Conservation (phyloP, 2,888 invertebrate genomes). For the Adineta ricciae region DNA sequence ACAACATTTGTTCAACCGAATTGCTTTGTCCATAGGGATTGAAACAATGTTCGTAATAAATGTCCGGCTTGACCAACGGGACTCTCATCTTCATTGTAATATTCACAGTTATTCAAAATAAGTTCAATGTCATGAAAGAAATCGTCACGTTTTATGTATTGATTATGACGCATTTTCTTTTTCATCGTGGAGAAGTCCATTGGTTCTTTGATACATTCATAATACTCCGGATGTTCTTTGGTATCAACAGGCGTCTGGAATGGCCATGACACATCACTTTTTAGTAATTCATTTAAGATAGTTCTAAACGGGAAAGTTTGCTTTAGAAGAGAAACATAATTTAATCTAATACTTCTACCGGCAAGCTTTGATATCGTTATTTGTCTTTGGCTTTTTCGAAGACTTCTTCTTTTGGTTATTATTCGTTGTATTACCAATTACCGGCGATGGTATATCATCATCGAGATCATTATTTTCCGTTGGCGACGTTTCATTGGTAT, state of each 20-base stretch:
- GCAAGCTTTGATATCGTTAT: neutral
- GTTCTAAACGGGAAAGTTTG: constrained; percentile 35
- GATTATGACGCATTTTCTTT: constrained; percentile 58
- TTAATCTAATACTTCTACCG: neutral
- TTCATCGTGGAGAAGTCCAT: constrained; percentile 92
- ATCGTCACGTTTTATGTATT: constrained; percentile 57
- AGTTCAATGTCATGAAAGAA: constrained; percentile 81
- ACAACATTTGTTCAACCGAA: constrained; percentile 23
- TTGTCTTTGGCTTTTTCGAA: neutral
- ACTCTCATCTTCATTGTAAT: constrained; percentile 94
- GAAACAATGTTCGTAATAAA: constrained; percentile 80
- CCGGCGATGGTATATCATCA: neutral
- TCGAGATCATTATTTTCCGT: neutral
- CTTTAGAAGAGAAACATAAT: no score
- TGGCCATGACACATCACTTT: constrained; percentile 89
- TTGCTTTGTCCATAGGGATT: constrained; percentile 69
- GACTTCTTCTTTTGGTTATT: neutral
- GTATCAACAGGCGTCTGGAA: constrained; percentile 89
- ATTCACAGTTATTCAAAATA: constrained; percentile 92
- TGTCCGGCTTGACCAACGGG: constrained; percentile 93
- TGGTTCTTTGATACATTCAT: constrained; percentile 84
- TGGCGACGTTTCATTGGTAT: neutral
- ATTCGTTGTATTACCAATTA: neutral
- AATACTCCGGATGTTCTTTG: constrained; percentile 92
- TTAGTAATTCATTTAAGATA: constrained; percentile 72